Base-by-base conservation (phyloP, 2,797 vertebrate genomes). In the Erpetoichthys calabaricus region DNA sequence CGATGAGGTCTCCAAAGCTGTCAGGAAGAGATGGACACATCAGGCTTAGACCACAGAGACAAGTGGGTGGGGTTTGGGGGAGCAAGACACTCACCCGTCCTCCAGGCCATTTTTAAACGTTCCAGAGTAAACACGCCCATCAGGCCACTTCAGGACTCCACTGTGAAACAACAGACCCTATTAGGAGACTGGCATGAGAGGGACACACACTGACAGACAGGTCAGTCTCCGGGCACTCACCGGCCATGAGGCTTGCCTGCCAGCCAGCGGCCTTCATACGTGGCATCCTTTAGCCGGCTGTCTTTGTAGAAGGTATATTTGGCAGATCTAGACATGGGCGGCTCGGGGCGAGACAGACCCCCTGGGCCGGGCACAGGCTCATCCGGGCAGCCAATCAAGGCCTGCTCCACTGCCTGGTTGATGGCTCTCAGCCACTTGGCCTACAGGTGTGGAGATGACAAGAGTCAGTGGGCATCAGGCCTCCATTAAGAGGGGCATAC, bases 241-340 rank as follows among this genome's bases (percentile, higher is more conserved):
- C 90, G 95, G 71, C 96, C 94, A 6, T 97, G 83, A 25, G 94
- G 94, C 68, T 92, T 98, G 56, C 95, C 94, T 0, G 82, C 69
- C 56, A 94, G 75, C 96, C 96, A 99, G 60, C 86, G 82, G 1
- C 96, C 96, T 43, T 92, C 81, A 1, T 98, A 98, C 1, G 68
- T 84, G 1, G 88, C 92, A 41, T 96, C 94, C 66, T 92, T 97
- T n/a, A 97, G 78, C 42, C 91, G 86, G 10, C 86, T 79, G 49
- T 98, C 96, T 70, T 94, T 98, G 66, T 98, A 97, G 70, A 95
- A 99, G 1, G 88, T 94, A 63, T 97, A 96, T 6, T 77, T 89
- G 51, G 94, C 94, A 3, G 83, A 94, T 61, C 96, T 87, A 61
- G 89, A 94, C 63, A 87, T 73, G 9, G 94, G 92, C 3, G 92